phyloP scores from a whole-genome alignment of 2,888 invertebrate species.

The Gymnoscelis rufifasciata region DNA sequence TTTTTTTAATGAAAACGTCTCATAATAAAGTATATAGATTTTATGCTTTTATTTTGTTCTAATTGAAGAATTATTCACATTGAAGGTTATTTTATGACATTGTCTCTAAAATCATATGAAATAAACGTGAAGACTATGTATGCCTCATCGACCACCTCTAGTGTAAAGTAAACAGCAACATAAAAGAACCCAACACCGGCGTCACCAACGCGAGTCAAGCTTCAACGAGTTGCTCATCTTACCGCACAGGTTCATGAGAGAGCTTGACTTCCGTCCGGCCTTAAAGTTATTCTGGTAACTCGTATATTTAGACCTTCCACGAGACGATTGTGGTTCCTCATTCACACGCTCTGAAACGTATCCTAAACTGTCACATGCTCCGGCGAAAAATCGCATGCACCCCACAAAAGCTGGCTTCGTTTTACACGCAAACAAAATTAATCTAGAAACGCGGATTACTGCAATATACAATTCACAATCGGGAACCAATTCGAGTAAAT shows the following conservation, averaged over 20 bases:
- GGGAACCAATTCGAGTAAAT: constrained; percentile 57
- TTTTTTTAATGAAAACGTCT: too few species aligned
- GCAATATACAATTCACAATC: constrained; percentile 40
- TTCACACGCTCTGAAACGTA: constrained; percentile 91
- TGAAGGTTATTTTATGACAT: too few species aligned
- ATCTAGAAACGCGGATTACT: constrained; percentile 47
- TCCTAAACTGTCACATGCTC: constrained; percentile 63
- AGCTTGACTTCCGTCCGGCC: constrained; percentile 93
- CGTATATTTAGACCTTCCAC: constrained; percentile 90
- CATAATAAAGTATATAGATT: too few species aligned
- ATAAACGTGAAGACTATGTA: too few species aligned
- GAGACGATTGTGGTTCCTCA: constrained; percentile 87
- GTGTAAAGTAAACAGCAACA: constrained; percentile 47
- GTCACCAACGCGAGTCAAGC: constrained; percentile 63
- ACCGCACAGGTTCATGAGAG: constrained; percentile 97
- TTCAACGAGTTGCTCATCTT: constrained; percentile 80
- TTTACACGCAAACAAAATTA: constrained; percentile 55
- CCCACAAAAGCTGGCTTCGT: constrained; percentile 54
- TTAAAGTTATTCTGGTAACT: constrained; percentile 92
- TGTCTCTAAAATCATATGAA: too few species aligned
- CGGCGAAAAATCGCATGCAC: constrained; percentile 47
- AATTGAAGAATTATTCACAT: too few species aligned
- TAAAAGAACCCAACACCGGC: constrained; percentile 58
- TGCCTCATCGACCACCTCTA: constrained; percentile 22
- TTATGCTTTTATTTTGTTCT: too few species aligned